Evolutionary conservation across 1,140 invertebrate genomes (phyloP).

Genomic region (Chrysomallon squamiferum): DNA sequence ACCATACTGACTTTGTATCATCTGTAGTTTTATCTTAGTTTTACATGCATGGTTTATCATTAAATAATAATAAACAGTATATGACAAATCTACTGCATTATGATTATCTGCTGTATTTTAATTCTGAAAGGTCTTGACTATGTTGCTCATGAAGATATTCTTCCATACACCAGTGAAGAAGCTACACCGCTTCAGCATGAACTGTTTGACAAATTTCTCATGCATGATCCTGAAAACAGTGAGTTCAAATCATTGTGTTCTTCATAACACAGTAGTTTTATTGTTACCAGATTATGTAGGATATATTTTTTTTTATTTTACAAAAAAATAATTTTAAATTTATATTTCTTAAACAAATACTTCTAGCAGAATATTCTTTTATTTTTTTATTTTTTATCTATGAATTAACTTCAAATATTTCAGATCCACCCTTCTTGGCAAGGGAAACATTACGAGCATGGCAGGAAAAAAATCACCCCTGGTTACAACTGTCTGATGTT

Average conservation of each 20-base stretch:
- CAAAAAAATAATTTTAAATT: no score
- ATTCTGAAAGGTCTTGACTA: conserved; percentile 85
- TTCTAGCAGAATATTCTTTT: no score
- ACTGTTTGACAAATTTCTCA: conserved; percentile 94
- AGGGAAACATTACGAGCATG: conserved; percentile 91
- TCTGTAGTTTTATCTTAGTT: no score
- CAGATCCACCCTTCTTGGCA: conserved; percentile 71
- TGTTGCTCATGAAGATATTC: conserved; percentile 89
- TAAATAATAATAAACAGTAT: no score
- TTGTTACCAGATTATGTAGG: not conserved
- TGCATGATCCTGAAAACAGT: conserved; percentile 80
- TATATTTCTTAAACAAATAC: no score
- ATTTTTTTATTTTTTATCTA: no score
- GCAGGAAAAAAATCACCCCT: conserved; percentile 98
- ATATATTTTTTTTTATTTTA: not conserved
- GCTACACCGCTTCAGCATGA: conserved; percentile 92
- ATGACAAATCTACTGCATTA: no score
- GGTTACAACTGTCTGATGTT: conserved; percentile 95
- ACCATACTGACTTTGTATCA: no score
- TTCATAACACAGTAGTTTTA: not conserved
- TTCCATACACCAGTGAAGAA: conserved; percentile 68
- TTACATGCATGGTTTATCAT: no score
- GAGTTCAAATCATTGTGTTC: conserved; percentile 14
- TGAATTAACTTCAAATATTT: no score
- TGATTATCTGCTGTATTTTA: no score